Conservation (phyloP, 2,797 vertebrate genomes). For the Heliangelus exortis region DNA sequence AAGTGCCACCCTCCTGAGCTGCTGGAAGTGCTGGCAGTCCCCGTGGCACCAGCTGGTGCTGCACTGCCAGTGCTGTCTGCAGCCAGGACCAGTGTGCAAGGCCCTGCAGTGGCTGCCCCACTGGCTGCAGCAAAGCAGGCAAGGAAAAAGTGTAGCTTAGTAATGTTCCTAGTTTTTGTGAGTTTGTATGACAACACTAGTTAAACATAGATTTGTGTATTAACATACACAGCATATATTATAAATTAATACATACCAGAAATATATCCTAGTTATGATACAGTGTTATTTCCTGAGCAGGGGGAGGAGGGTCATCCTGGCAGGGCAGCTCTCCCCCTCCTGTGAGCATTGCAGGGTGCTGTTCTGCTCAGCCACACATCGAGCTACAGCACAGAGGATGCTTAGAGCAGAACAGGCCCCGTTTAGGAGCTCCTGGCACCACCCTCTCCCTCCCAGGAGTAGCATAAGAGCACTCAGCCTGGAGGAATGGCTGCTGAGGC, state of each 20-base stretch:
- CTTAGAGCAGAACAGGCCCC: background rate
- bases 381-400: background rate
- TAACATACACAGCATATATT: constrained; percentile 60
- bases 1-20: rapidly evolving
- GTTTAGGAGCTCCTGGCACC: rapidly evolving
- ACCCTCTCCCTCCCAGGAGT: background rate
- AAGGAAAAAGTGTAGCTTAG: constrained; percentile 48
- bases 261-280: constrained; percentile 45
- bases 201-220: constrained; percentile 72
- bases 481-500: background rate
- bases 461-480: rapidly evolving
- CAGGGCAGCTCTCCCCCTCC: background rate
- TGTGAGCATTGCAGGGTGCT: rapidly evolving
- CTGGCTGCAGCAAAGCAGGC: background rate
- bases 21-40: background rate
- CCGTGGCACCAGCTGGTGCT: background rate
- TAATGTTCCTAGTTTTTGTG: constrained; percentile 47
- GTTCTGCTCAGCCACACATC: background rate
- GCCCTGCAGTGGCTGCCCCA: background rate
- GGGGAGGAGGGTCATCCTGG: background rate
- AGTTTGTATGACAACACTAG: constrained; percentile 57
- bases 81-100: background rate
- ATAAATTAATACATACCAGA: constrained; percentile 71
- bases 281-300: constrained; percentile 24
- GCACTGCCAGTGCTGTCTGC: background rate